Evolutionary conservation across 1,140 invertebrate genomes (phyloP), one percentile per base, ranked within the genome.

Genomic region (Dysdera silvatica): DNA sequence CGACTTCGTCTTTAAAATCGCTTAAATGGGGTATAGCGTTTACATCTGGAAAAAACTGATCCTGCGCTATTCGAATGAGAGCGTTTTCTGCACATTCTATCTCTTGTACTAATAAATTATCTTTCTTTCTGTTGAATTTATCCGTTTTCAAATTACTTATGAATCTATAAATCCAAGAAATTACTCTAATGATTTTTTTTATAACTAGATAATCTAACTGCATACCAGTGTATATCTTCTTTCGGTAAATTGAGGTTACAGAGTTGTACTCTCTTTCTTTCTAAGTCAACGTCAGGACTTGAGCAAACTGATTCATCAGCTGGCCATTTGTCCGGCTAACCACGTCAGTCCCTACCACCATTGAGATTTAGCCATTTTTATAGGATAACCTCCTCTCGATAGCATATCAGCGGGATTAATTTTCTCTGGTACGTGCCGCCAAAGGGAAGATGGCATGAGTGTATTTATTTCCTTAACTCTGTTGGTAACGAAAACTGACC

Each of bases 351-450:
- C 51, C 23, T 53, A 10, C 51, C 51, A 53, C 51, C 51, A 53
- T 53, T 24, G 12, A 7, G 28, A 32, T 32, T 10, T n/a, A 40
- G 51, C 18, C 8, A 53, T 8, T 10, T 12, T 6, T 12, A 7
- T 14, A 24, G 57, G 24, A 16, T 24, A 7, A 28, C 4, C 28
- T 3, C 57, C 57, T 10, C 43, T 0, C 14, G 41, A 31, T 4
- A 35, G 12, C 20, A 59, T 31, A 31, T 59, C 57, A 8, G 43
- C 28, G 2, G 56, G 45, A 49, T 59, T 51, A 52, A 51, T 59
- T 37, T 48, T 35, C 57, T n/a, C 23, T 28, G 23, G 1, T 3
- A 47, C 41, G 31, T 59, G 45, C 23, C 8, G 2, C 43, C 45
- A 59, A 2, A 20, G 12, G 14, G 14, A 18, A 2, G 10, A 7